A percentile compares a stretch with the other conserved stretches of the same genome.
Conservation (phyloP, 2,797 vertebrate genomes). For the Brachyrhaphis roseni region DNA sequence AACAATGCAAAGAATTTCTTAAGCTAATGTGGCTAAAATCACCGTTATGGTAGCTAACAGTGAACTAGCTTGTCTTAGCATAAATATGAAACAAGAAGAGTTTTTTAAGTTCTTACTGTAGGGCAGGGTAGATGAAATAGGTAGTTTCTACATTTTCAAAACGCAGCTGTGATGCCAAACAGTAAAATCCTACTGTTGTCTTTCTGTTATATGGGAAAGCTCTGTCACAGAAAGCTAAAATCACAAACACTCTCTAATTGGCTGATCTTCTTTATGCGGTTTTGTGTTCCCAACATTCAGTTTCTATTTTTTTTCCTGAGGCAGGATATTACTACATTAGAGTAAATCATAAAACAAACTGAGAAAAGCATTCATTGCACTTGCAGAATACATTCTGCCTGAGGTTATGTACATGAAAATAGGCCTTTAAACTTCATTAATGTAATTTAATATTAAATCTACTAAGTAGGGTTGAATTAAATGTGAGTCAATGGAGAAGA, state of each 20-base stretch:
- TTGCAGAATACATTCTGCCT: constrained; percentile 19
- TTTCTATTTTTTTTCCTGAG: neutral
- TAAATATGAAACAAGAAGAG: neutral
- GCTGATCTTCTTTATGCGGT: constrained; percentile 9
- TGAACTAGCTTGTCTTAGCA: neutral
- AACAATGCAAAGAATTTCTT: neutral
- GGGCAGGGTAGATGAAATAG: neutral
- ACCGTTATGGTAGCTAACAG: neutral
- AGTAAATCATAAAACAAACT: constrained; percentile 14
- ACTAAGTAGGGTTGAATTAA: constrained; percentile 27
- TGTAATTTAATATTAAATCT: constrained; percentile 35
- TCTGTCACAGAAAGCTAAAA: constrained; percentile 29
- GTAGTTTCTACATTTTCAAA: neutral
- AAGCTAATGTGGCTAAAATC: neutral
- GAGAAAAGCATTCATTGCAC: constrained; percentile 18
- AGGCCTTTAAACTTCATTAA: constrained; percentile 35
- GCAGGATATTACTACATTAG: constrained; percentile 26
- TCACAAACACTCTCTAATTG: constrained; percentile 7
- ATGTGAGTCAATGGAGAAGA: constrained; percentile 4
- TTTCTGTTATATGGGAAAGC: constrained; percentile 3
- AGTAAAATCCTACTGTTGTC: neutral
- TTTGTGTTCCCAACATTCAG: constrained; percentile 4
- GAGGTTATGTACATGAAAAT: constrained; percentile 32
- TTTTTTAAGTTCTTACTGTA: neutral
- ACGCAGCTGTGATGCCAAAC: neutral